phyloP scores from a whole-genome alignment of 2,113 vertebrate genomes.

The Hemibagrus wyckioides region DNA sequence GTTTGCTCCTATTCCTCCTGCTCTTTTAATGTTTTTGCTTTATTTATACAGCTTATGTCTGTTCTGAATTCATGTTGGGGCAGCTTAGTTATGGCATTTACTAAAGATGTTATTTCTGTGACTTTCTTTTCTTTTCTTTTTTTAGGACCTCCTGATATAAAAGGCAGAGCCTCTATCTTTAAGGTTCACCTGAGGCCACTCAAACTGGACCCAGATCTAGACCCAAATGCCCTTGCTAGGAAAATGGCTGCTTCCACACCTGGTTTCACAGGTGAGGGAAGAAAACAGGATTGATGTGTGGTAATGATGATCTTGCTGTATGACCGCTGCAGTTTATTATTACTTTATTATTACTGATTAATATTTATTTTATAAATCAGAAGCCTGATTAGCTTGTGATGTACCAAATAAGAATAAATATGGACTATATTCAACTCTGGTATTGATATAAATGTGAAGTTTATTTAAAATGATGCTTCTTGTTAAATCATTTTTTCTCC shows the following conservation, averaged over 20 bases:
- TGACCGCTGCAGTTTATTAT: neutral
- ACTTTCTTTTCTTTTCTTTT: too few species aligned
- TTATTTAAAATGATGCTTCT: neutral
- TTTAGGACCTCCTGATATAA: conserved; percentile 79
- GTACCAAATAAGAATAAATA: neutral
- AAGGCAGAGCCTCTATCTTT: conserved; percentile 79
- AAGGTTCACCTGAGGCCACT: conserved; percentile 77
- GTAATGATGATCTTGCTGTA: neutral
- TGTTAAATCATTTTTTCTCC: neutral
- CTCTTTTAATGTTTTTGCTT: neutral
- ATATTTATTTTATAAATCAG: neutral
- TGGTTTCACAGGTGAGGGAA: conserved; percentile 76
- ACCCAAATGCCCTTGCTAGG: conserved; percentile 65
- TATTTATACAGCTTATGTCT: neutral
- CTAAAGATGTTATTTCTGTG: neutral
- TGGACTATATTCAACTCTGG: neutral
- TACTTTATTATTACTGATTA: neutral
- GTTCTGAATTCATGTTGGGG: neutral
- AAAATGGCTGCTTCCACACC: conserved; percentile 74
- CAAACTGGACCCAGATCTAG: conserved; percentile 70
- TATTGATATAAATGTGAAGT: neutral
- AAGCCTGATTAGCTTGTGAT: neutral
- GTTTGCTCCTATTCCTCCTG: conserved; percentile 54
- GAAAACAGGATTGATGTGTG: neutral
- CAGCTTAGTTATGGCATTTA: neutral